Conservation (phyloP, 1,140 invertebrate species). For the Hesperophylax magnus region DNA sequence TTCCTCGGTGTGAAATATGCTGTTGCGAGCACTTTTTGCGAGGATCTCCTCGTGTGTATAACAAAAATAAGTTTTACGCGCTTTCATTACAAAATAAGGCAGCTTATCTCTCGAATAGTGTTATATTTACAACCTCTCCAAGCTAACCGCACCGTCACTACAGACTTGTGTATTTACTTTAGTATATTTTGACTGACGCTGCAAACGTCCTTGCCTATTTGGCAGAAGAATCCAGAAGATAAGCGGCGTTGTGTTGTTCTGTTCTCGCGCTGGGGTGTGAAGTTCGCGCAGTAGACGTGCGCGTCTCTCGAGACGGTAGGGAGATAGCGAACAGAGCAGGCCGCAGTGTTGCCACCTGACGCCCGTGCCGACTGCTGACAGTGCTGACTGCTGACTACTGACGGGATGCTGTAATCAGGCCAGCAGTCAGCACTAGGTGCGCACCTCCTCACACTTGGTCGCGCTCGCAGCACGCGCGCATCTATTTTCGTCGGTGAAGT, state of each 20-base stretch:
- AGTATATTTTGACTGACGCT: too few species aligned
- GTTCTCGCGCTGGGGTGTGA: not conserved
- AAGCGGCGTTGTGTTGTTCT: not conserved
- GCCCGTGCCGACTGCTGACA: not conserved
- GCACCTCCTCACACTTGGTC: constrained; percentile 18
- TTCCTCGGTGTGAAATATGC: constrained; percentile 39
- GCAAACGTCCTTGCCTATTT: not conserved
- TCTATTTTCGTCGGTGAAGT: constrained; percentile 45
- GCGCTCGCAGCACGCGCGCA: constrained; percentile 19
- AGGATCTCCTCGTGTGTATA: too few species aligned
- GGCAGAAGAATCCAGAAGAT: not conserved
- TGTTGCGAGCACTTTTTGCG: too few species aligned
- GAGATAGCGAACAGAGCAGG: not conserved
- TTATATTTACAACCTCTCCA: too few species aligned
- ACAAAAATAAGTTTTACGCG: too few species aligned
- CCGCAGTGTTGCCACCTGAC: constrained; percentile 18
- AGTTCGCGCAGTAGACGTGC: not conserved
- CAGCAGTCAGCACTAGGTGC: not conserved
- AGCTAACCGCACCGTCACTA: too few species aligned
- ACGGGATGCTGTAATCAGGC: constrained; percentile 3
- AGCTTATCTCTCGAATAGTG: too few species aligned
- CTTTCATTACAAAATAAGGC: too few species aligned
- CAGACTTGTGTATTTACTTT: too few species aligned
- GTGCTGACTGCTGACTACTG: not conserved
- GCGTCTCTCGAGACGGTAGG: too few species aligned